Percentiles rank a stretch among this genome's conserved stretches.
Evolutionary conservation across 2,888 invertebrate species (phyloP).

Genomic region (Lamproptera curius): DNA sequence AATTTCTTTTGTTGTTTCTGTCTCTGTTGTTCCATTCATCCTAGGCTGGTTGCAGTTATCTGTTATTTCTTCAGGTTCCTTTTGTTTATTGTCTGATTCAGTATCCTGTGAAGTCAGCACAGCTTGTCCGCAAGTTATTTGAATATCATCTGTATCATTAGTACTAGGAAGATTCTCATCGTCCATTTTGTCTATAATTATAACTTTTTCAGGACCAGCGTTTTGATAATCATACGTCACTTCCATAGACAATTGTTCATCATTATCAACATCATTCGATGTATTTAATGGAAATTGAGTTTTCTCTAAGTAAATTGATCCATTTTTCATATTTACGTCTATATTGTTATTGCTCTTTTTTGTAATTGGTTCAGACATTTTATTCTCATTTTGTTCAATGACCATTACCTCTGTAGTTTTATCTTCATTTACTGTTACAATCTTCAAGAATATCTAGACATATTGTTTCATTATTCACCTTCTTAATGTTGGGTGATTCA

Average conservation of each 20-base stretch:
- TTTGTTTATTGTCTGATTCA: conserved; percentile 30
- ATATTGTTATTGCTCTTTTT: conserved; percentile 4
- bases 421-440: not conserved
- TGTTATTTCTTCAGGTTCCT: conserved; percentile 22
- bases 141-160: conserved; percentile 62
- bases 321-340: not conserved
- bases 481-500: conserved; percentile 22
- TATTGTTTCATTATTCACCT: conserved; percentile 20
- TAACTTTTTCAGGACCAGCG: conserved; percentile 37
- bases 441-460: not conserved
- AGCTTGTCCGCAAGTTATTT: conserved; percentile 63
- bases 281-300: conserved; percentile 47
- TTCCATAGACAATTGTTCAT: conserved; percentile 47
- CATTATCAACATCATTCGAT: conserved; percentile 41
- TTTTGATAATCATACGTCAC: conserved; percentile 51
- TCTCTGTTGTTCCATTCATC: conserved; percentile 41
- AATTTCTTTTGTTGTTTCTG: not conserved
- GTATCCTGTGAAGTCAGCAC: conserved; percentile 45
- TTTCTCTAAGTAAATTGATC: conserved; percentile 36
- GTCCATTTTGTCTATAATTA: conserved; percentile 49
- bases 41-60: conserved; percentile 30
- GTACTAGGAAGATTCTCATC: conserved; percentile 59
- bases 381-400: conserved; percentile 24
- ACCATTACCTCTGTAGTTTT: conserved; percentile 5
- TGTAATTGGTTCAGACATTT: conserved; percentile 9